phyloP scores from a whole-genome alignment of 2,113 vertebrate genomes.

The Scomber scombrus region DNA sequence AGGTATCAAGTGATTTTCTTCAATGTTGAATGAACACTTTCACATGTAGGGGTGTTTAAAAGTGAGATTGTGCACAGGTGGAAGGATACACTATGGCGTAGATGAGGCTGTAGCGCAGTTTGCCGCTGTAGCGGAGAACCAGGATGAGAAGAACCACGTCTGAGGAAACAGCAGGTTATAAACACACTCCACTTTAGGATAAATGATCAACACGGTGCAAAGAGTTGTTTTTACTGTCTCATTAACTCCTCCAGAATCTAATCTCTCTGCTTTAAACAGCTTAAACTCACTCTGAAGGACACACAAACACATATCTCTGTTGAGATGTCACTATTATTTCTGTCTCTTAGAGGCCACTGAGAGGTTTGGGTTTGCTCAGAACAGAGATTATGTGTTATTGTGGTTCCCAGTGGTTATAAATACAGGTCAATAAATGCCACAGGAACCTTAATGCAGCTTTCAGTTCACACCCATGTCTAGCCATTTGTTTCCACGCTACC shows the following conservation, averaged over 20 bases:
- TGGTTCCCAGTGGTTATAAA: neutral
- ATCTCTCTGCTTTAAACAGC: neutral
- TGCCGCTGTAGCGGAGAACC: conserved; percentile 89
- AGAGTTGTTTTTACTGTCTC: neutral
- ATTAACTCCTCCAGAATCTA: neutral
- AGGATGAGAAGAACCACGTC: conserved; percentile 89
- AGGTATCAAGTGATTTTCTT: neutral
- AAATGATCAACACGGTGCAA: neutral
- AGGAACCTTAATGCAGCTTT: neutral
- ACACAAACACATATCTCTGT: neutral
- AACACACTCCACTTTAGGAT: neutral
- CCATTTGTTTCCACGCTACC: neutral
- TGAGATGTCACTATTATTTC: neutral
- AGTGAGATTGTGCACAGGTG: neutral
- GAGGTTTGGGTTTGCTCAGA: no score
- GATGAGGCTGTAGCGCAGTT: conserved; percentile 81
- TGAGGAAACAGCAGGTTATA: conserved; percentile 76
- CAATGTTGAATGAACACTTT: neutral
- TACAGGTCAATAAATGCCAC: neutral
- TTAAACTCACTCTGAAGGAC: no score
- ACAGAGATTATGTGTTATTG: neutral
- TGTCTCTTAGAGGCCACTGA: neutral
- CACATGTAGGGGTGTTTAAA: neutral
- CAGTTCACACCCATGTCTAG: neutral
- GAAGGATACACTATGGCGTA: conserved; percentile 88